Base-by-base conservation (phyloP, 2,797 vertebrate genomes). In the Uromys caudimaculatus region DNA sequence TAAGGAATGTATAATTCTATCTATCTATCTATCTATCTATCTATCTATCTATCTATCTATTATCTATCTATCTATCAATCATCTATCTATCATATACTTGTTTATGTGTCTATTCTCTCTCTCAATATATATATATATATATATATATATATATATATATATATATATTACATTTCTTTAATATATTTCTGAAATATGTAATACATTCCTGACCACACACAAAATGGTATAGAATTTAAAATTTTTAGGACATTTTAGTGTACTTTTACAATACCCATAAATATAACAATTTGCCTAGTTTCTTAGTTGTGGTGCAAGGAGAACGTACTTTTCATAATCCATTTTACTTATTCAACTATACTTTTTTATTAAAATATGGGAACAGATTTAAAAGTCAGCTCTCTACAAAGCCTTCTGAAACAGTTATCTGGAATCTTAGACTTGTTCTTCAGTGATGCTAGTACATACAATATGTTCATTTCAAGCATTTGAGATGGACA, bases 161-260 rank as follows among this genome's bases (percentile, higher is more conserved):
- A 64, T 35, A 67, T 35, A 13, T 13, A 67, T 35, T 83, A 11
- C 0, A 44, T 58, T 24, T 29, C 21, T 71, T 32, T 56, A 86
- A 62, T 86, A 54, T 6, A n/a, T 94, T 89, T 3, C 44, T 81
- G 56, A 94, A 81, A 88, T 35, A 35, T 73, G 29, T 56, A 85
- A 60, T 82, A 52, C 8, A 35, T 93, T 89, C 2, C 32, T 79
- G 54, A 94, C 64, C 69, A 76, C 69, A 79, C 47, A 24, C 58
- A 71, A 38, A 83, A n/a, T 92, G 12, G 27, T 41, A 90, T 76
- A 41, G 12, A 90, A 47, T 96, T 87, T 27, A 47, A 95, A 92
- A 93, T 94, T 89, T 56, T 21, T 78, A 67, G 56, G 54, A 38
- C 62, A 90, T 41, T 89, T 83, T 73, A 76, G 0, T 89, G 69